Conservation (phyloP, 2,888 invertebrate species). For the Amiota minor region DNA sequence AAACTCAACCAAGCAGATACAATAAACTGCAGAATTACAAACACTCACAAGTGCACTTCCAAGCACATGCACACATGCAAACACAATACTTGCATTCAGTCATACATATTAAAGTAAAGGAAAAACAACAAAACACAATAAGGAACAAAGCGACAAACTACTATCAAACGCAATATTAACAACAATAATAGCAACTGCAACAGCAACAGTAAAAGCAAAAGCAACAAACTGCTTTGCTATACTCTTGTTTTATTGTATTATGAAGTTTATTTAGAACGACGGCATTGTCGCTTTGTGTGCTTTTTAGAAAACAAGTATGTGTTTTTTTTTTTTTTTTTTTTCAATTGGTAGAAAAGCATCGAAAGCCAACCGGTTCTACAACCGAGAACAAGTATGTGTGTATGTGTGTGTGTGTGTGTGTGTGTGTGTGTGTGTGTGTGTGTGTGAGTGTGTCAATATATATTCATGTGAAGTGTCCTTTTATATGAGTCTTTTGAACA, state of each 20-base stretch:
- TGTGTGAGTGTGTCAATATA: not conserved
- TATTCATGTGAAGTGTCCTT: not conserved
- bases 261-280: conserved; percentile 10
- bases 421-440: not conserved
- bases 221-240: not conserved
- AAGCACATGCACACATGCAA: too few relatives aligned
- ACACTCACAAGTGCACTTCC: too few relatives aligned
- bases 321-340: too few relatives aligned
- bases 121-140: too few relatives aligned
- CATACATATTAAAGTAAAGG: too few relatives aligned
- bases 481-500: not conserved
- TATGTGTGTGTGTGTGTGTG: not conserved
- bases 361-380: too few relatives aligned
- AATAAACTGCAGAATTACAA: too few relatives aligned
- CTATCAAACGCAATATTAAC: not conserved
- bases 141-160: not conserved
- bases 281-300: conserved; percentile 11
- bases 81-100: too few relatives aligned
- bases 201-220: not conserved
- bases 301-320: not conserved
- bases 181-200: not conserved
- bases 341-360: too few relatives aligned
- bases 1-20: too few relatives aligned
- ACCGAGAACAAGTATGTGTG: too few relatives aligned
- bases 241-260: not conserved